These are phyloP conservation scores for Epinotia ramella DNA, from an alignment of 2,888 invertebrate genomes.

Conservation along the genomic window DNA sequence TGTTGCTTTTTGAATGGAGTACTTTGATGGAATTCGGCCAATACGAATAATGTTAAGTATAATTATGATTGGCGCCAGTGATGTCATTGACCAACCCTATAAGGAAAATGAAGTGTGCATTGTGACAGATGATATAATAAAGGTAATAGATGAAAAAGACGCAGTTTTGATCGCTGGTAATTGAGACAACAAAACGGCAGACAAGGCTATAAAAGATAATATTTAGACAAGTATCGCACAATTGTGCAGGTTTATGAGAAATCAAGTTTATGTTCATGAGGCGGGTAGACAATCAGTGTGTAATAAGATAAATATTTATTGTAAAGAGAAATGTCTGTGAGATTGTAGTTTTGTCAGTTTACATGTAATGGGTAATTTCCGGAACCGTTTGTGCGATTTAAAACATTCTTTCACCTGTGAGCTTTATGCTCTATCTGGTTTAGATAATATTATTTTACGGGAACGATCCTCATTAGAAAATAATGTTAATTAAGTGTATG, in stretches of 20 bases:
- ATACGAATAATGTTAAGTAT: too few species aligned
- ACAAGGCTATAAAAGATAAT: constrained; percentile 9
- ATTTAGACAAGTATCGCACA: not conserved
- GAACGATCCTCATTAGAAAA: too few species aligned
- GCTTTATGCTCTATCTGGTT: too few species aligned
- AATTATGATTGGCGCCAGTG: constrained; percentile 37
- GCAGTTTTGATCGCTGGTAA: not conserved
- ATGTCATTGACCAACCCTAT: constrained; percentile 31
- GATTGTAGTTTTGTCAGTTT: too few species aligned
- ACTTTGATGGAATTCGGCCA: too few species aligned
- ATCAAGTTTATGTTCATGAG: not conserved
- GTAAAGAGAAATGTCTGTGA: too few species aligned
- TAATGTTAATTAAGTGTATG: not conserved
- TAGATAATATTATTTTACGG: too few species aligned
- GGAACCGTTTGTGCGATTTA: too few species aligned
- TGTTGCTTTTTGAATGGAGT: too few species aligned
- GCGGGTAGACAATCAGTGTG: not conserved
- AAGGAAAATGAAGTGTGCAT: constrained; percentile 34
- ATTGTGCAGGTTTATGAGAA: not conserved
- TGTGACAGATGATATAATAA: constrained; percentile 10
- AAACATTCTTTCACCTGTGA: too few species aligned
- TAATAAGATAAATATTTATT: too few species aligned
- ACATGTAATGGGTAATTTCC: too few species aligned
- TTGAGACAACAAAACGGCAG: not conserved
- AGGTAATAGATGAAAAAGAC: constrained; percentile 23